Conservation (phyloP, 2,888 invertebrate species). For the Meandrusa payeni region DNA sequence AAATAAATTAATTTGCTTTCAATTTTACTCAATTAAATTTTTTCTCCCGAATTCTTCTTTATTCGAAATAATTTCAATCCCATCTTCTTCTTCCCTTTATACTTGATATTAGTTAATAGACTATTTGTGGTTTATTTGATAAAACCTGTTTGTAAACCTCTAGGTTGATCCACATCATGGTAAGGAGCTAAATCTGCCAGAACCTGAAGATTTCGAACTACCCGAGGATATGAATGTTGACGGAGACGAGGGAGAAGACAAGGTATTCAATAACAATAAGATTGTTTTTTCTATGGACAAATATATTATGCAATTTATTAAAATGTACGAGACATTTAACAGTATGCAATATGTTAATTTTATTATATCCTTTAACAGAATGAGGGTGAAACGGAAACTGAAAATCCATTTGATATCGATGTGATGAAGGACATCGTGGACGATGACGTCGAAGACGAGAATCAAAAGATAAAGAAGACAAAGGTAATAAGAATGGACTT, state of each 20-base stretch:
- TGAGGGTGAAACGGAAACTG: constrained; percentile 82
- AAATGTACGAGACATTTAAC: too few species aligned
- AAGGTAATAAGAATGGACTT: constrained; percentile 62
- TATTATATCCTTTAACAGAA: constrained; percentile 31
- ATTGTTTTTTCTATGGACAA: too few species aligned
- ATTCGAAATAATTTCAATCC: too few species aligned
- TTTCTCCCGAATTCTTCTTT: too few species aligned
- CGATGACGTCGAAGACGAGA: constrained; percentile 59
- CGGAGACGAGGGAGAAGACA: constrained; percentile 82
- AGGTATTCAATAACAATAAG: constrained; percentile 46
- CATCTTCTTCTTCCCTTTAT: too few species aligned
- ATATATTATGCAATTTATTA: too few species aligned
- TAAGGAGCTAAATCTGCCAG: constrained; percentile 87
- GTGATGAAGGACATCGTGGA: constrained; percentile 83
- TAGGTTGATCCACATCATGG: constrained; percentile 91
- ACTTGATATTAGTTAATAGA: too few species aligned
- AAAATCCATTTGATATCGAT: constrained; percentile 93
- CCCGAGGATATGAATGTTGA: constrained; percentile 93
- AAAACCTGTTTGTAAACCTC: too few species aligned
- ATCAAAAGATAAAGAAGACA: constrained; percentile 54
- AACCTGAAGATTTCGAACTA: constrained; percentile 92
- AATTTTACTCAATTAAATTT: too few species aligned
- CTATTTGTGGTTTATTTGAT: too few species aligned
- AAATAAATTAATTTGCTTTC: too few species aligned
- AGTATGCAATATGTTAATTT: too few species aligned